Evolutionary conservation across 2,797 vertebrate species (phyloP), one percentile per base, ranked within the genome.

Genomic region (Ctenopoma multispine): DNA sequence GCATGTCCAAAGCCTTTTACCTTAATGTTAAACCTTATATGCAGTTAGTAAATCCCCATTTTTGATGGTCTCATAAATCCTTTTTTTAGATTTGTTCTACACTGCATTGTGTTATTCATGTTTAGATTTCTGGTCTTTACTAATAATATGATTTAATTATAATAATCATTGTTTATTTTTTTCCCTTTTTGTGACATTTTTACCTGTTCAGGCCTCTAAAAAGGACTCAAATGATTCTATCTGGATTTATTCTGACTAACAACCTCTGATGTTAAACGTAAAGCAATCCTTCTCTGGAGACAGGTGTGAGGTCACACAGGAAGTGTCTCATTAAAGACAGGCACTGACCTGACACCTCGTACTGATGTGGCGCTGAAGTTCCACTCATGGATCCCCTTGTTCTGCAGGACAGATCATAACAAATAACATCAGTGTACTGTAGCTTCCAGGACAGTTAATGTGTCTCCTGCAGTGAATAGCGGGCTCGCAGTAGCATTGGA

Each of bases 381-480:
- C 98, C 98, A 99, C 86, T 99, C 98, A 0, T 99, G 96, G 75
- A 99, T 96, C 66, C 97, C 97, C 71, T 97, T 97, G 93, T 96
- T 87, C 89, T 96, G 92, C 44, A 24, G 57, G 49, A 62, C 0
- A 79, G 15, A 87, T 41, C 15, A 69, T 43, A 73, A 65, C 21
- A 75, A 62, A 70, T 18, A 36, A 64, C 21, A 69, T 61, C 31
- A 69, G 41, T 15, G 44, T 23, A 65, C 44, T 12, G 44, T 27
- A 59, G 57, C 65, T 51, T 49, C 51, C 1, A 20, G 18, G 34
- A 46, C 34, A 41, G 41, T 17, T 9, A 7, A 15, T 58, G 17
- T 31, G 62, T 53, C 24, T 5, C 13, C 38, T 23, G 49, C 40
- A 23, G 40, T 23, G 20, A 27, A 9, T 34, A 24, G 53, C 51